Percentiles rank a stretch among this genome's conserved stretches.
Evolutionary conservation across 1,140 invertebrate genomes (phyloP).

Genomic region (Bombus affinis): DNA sequence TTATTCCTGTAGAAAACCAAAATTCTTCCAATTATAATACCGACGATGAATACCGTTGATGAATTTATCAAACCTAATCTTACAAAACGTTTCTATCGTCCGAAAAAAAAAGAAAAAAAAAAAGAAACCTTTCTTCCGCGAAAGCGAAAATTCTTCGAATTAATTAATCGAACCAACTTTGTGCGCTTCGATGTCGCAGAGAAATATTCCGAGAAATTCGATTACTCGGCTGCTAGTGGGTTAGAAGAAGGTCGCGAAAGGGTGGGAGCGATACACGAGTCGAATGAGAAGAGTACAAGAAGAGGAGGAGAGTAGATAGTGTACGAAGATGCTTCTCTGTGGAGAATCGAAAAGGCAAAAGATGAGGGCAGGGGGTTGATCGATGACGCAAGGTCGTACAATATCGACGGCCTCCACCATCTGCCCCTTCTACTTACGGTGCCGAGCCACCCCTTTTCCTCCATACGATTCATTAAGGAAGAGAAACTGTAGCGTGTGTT

Average conservation of each 20-base stretch:
- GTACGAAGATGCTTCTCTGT: constrained; percentile 45
- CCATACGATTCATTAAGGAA: constrained; percentile 48
- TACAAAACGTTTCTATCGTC: not conserved
- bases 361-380: constrained; percentile 57
- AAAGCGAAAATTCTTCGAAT: not conserved
- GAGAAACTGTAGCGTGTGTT: constrained; percentile 4
- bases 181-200: not conserved
- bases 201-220: constrained; percentile 4
- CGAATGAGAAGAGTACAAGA: not conserved
- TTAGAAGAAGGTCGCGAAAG: constrained; percentile 3
- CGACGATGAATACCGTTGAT: no score
- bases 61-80: no score
- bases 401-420: constrained; percentile 64
- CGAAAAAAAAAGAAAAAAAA: not conserved
- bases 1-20: no score
- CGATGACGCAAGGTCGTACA: constrained; percentile 70
- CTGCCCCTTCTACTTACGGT: not conserved
- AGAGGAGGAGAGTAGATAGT: not conserved
- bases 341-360: constrained; percentile 55
- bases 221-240: not conserved
- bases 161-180: not conserved
- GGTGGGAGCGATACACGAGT: not conserved
- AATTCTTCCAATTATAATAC: no score
- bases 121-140: no score
- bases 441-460: constrained; percentile 31